Percentiles rank a stretch among this genome's conserved stretches.
Conservation (phyloP, 1,140 invertebrate species). For the Tetranychus urticae region DNA sequence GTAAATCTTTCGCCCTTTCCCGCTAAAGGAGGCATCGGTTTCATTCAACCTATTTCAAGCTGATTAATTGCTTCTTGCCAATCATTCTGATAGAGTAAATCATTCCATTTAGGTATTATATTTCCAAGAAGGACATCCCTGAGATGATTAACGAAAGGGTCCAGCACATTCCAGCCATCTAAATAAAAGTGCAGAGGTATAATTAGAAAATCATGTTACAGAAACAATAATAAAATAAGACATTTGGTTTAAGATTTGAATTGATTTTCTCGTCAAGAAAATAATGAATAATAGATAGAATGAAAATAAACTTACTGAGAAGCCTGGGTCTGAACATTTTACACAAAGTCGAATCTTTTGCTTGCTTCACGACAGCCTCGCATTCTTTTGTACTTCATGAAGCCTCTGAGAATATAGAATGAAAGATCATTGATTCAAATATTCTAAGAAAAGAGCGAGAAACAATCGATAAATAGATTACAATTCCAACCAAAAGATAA, state of each 20-base stretch:
- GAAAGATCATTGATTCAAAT: background rate
- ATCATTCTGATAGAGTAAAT: conserved; percentile 54
- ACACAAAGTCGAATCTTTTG: conserved; percentile 58
- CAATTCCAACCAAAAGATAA: too few species aligned
- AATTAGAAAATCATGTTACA: background rate
- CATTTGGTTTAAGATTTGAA: too few species aligned
- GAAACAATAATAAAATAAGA: too few species aligned
- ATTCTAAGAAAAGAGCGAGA: too few species aligned
- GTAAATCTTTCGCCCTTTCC: conserved; percentile 68
- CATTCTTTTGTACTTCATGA: conserved; percentile 83
- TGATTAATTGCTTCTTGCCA: conserved; percentile 92
- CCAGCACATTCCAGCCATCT: conserved; percentile 97
- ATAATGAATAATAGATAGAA: too few species aligned
- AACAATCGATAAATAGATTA: too few species aligned
- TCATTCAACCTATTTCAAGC: conserved; percentile 84
- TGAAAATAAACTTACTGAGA: background rate
- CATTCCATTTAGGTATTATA: conserved; percentile 98
- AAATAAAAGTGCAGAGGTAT: background rate
- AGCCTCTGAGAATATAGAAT: conserved; percentile 36
- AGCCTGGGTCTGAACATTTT: conserved; percentile 52
- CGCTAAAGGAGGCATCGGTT: conserved; percentile 39
- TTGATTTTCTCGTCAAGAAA: too few species aligned
- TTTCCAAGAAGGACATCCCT: conserved; percentile 90
- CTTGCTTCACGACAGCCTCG: conserved; percentile 50
- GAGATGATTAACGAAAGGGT: conserved; percentile 89